Evolutionary conservation across 2,113 vertebrate genomes (phyloP).

Genomic region (Myiopsitta monachus): DNA sequence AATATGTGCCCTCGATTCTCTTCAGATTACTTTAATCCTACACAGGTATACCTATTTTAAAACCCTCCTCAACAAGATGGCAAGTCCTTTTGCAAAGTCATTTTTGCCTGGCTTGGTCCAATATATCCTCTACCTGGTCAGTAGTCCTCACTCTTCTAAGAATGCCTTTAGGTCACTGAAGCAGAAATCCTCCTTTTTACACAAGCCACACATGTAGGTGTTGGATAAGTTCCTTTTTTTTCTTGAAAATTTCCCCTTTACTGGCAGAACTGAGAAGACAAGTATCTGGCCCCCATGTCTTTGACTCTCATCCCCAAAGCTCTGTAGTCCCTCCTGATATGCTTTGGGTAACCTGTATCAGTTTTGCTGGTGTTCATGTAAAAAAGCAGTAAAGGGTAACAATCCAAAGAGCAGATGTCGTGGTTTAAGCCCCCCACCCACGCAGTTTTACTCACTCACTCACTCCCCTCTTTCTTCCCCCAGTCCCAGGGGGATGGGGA

Average conservation of each 20-base stretch:
- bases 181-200: background rate
- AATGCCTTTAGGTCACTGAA: background rate
- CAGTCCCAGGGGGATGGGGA: too few relatives aligned
- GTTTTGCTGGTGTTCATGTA: background rate
- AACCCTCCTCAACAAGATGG: background rate
- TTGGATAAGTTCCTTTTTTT: background rate
- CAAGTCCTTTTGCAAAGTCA: background rate
- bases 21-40: background rate
- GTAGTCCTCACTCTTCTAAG: background rate
- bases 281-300: background rate
- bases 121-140: background rate
- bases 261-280: background rate
- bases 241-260: background rate
- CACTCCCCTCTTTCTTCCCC: too few relatives aligned
- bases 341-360: background rate
- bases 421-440: too few relatives aligned
- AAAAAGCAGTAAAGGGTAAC: background rate
- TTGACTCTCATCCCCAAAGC: background rate
- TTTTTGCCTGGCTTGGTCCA: background rate
- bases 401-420: background rate
- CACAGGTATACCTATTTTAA: background rate
- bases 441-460: too few relatives aligned
- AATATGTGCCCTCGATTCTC: background rate
- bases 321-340: background rate
- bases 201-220: background rate